Conservation (phyloP, 2,113 vertebrate genomes). For the Syngnathus scovelli region DNA sequence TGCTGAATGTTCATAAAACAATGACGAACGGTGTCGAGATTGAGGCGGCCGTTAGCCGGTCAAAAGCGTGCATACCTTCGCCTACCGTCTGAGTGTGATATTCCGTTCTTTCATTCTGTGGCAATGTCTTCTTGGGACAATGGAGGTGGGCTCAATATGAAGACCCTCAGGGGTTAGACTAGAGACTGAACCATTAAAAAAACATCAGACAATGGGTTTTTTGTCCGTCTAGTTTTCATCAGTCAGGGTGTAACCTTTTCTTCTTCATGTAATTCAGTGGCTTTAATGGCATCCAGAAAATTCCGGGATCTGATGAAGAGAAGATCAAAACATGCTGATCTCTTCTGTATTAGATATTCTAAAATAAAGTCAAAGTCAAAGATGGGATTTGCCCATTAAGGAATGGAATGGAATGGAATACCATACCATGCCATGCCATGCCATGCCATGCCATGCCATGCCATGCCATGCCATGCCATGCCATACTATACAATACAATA, state of each 20-base stretch:
- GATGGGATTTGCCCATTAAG: too few species aligned
- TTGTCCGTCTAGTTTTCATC: neutral
- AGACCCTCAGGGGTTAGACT: neutral
- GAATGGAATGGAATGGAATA: too few species aligned
- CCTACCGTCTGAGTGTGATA: slow-evolving; percentile 26
- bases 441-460: too few species aligned
- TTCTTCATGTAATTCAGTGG: neutral
- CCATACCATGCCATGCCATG: too few species aligned
- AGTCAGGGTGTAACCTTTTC: neutral
- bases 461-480: too few species aligned
- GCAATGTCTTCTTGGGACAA: neutral
- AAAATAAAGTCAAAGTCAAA: too few species aligned
- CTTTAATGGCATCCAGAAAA: neutral
- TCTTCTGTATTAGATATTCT: too few species aligned
- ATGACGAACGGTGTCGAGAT: slow-evolving; percentile 48
- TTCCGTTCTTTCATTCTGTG: slow-evolving; percentile 33
- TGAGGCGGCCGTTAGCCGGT: slow-evolving; percentile 48
- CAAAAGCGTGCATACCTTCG: slow-evolving; percentile 30
- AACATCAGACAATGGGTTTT: neutral
- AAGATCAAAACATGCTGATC: neutral
- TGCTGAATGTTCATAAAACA: slow-evolving; percentile 38
- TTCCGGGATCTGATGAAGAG: neutral
- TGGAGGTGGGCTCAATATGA: neutral
- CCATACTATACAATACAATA: too few species aligned
- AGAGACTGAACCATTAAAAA: neutral